Percentiles rank a stretch among this genome's conserved stretches.
phyloP scores from a whole-genome alignment of 2,113 vertebrate genomes.

The Otolemur garnettii region DNA sequence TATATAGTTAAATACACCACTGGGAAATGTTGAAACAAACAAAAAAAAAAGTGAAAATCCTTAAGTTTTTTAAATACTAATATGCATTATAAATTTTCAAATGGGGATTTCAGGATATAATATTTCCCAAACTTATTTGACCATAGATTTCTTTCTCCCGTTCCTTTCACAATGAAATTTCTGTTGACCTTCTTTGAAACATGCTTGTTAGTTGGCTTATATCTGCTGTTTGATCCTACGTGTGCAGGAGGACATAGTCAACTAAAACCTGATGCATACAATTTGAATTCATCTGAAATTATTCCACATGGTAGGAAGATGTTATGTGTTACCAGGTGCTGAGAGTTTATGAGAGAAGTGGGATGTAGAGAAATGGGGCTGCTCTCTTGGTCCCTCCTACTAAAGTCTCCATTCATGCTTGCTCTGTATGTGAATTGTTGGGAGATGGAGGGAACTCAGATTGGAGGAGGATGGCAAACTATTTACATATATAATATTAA shows the following conservation, averaged over 20 bases:
- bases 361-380: neutral
- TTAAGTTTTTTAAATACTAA: neutral
- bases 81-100: neutral
- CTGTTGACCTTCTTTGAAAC: neutral
- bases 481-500: neutral
- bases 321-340: too few species aligned
- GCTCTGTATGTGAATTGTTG: neutral
- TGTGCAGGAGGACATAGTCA: neutral
- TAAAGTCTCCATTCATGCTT: neutral
- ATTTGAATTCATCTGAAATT: neutral
- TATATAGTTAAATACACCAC: neutral
- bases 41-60: neutral
- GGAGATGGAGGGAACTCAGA: neutral
- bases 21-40: neutral
- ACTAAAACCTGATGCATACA: neutral
- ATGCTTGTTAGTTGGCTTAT: neutral
- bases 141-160: neutral
- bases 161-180: neutral
- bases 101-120: neutral
- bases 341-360: neutral
- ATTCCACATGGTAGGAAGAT: neutral
- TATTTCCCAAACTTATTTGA: neutral
- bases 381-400: neutral
- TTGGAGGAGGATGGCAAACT: neutral
- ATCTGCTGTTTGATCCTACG: neutral